Percentiles rank a stretch among this genome's conserved stretches.
phyloP scores from a whole-genome alignment of 2,113 vertebrate species.

The Sphaerodactylus townsendi region DNA sequence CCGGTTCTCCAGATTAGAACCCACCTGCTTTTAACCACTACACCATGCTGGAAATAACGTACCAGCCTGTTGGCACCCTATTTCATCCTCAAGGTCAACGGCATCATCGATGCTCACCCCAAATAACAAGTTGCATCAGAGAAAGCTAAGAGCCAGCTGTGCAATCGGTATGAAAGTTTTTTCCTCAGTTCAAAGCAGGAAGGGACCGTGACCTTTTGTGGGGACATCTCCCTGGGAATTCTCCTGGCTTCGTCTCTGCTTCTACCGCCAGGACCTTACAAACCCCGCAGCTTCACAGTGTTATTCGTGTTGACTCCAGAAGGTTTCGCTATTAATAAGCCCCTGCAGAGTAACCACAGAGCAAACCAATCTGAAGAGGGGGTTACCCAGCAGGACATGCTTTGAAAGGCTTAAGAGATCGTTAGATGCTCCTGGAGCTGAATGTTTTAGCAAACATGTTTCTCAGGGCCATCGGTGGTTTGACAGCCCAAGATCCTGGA shows the following conservation, averaged over 20 bases:
- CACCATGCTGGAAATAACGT: too few species aligned
- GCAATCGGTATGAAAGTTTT: not conserved
- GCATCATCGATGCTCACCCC: not conserved
- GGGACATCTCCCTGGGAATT: not conserved
- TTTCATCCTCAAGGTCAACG: not conserved
- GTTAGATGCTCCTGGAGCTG: not conserved
- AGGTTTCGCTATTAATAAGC: not conserved
- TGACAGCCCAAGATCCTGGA: not conserved
- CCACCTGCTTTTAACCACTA: too few species aligned
- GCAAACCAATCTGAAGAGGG: not conserved
- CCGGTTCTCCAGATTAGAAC: too few species aligned
- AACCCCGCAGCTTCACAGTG: not conserved
- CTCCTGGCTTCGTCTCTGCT: not conserved
- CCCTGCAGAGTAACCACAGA: not conserved
- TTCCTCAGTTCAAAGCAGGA: not conserved
- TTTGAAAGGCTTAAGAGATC: not conserved
- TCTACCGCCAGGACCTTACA: not conserved
- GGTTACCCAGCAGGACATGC: not conserved
- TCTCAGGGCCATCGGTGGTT: not conserved
- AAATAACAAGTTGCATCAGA: not conserved
- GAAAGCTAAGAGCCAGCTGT: slow-evolving; percentile 6
- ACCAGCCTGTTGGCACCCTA: not conserved
- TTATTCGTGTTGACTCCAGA: not conserved
- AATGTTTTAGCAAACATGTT: not conserved
- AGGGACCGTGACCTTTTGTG: not conserved